Percentiles rank a stretch among this genome's conserved stretches.
These are phyloP conservation scores for Sander lucioperca DNA, from an alignment of 2,113 vertebrate genomes.

Conservation along the genomic window DNA sequence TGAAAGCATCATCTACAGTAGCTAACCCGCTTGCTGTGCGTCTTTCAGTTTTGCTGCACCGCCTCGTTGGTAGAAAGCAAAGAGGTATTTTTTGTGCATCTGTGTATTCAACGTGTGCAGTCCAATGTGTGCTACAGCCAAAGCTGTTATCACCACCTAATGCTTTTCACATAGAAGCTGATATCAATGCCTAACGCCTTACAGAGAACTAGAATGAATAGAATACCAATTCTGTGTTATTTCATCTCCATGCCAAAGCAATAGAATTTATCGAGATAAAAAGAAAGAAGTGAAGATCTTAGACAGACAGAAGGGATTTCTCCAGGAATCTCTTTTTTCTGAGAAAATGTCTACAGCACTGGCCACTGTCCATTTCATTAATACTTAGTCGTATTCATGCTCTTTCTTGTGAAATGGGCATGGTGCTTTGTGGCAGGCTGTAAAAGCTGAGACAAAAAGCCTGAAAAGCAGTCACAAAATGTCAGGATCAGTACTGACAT, in stretches of 20 bases:
- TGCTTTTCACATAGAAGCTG: constrained; percentile 61
- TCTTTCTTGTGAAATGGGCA: constrained; percentile 54
- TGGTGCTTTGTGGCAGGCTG: constrained; percentile 59
- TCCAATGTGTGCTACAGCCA: constrained; percentile 68
- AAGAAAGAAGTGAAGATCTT: constrained; percentile 47
- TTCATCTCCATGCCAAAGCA: constrained; percentile 64
- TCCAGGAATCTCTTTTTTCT: constrained; percentile 39
- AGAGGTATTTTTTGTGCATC: constrained; percentile 51
- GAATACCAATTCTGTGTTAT: constrained; percentile 52
- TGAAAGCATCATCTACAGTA: constrained; percentile 15
- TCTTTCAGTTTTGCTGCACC: constrained; percentile 15
- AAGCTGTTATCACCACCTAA: constrained; percentile 63
- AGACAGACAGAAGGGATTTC: constrained; percentile 56
- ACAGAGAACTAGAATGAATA: constrained; percentile 55
- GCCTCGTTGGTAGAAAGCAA: constrained; percentile 54
- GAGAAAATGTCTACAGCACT: constrained; percentile 37
- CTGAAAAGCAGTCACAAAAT: constrained; percentile 59
- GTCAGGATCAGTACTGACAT: constrained; percentile 65
- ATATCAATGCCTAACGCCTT: constrained; percentile 50
- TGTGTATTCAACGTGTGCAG: constrained; percentile 70
- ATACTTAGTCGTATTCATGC: constrained; percentile 49
- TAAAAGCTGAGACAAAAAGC: constrained; percentile 59
- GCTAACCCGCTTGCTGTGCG: constrained; percentile 38
- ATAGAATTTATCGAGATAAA: constrained; percentile 50
- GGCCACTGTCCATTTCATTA: constrained; percentile 76